phyloP scores from a whole-genome alignment of 2,888 invertebrate species.

The Melieria crassipennis region DNA sequence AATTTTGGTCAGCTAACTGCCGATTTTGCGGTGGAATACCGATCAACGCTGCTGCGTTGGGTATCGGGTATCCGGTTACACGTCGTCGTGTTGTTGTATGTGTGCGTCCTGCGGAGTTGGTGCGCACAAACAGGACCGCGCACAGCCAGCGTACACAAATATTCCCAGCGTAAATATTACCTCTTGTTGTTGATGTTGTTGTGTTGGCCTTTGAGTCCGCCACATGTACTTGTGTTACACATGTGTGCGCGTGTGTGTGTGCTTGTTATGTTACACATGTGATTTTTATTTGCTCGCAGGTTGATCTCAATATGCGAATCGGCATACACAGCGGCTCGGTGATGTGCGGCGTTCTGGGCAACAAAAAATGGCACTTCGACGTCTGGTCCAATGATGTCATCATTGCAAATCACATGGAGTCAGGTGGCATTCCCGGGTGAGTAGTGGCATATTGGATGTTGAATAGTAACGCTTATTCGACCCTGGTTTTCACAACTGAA shows the following conservation, averaged over 20 bases:
- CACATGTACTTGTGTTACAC: background rate
- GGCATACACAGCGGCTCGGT: conserved; percentile 97
- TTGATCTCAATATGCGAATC: conserved; percentile 96
- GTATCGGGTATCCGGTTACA: too few relatives aligned
- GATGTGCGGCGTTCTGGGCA: conserved; percentile 93
- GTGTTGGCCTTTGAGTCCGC: background rate
- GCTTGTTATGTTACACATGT: background rate
- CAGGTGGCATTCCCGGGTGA: conserved; percentile 95
- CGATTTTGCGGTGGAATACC: too few relatives aligned
- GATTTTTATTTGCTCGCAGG: conserved; percentile 67
- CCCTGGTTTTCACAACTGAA: too few relatives aligned
- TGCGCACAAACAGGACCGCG: too few relatives aligned
- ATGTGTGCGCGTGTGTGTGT: background rate
- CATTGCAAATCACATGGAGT: conserved; percentile 96
- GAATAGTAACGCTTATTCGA: too few relatives aligned
- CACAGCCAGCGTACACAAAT: background rate
- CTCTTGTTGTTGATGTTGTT: background rate
- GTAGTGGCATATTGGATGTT: conserved; percentile 33
- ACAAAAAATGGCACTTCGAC: conserved; percentile 93
- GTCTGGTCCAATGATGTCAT: conserved; percentile 96
- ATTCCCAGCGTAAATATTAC: conserved; percentile 13
- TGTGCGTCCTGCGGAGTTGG: too few relatives aligned
- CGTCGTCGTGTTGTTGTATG: too few relatives aligned
- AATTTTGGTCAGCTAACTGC: too few relatives aligned
- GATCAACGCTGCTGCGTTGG: too few relatives aligned